Evolutionary conservation across 1,140 invertebrate species (phyloP), one percentile per base, ranked within the genome.

Genomic region (Pteromalus puparum): DNA sequence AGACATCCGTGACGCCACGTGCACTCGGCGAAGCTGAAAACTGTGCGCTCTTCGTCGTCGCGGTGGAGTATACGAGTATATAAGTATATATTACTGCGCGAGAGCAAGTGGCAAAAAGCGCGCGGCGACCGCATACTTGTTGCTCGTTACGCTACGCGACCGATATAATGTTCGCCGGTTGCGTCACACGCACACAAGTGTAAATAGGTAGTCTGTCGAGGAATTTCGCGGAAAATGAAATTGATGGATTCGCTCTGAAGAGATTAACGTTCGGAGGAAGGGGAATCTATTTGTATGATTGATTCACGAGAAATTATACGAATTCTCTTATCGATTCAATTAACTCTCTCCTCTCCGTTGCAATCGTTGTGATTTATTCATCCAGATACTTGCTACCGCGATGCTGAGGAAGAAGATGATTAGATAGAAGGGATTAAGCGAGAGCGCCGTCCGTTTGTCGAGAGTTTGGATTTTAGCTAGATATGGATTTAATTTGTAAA

Each of bases 291-390:
- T n/a, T 7, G 13, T 30, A 21, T n/a, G 73, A 46, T 53, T 26
- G 38, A 26, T 76, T 26, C 21, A 21, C 28, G 65, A 30, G 21
- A 80, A 81, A 81, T 81, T 72, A 30, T 46, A 26, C 30, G 38
- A 24, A 46, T 26, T 80, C 34, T 67, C 34, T 72, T 81, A 81
- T 81, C 42, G 67, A 48, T 81, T 73, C 79, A 81, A 81, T 81
- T 81, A 81, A 42, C 30, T 68, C 30, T 67, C 34, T 7, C 78
- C 48, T 34, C 38, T 15, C 21, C 7, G 10, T 7, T 28, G 68
- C 68, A 30, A 12, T 18, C 48, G 75, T 38, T 21, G 13, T 79
- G 77, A 79, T 79, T 79, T 79, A 79, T 79, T 68, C 48, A 26
- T 42, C 65, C 34, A 38, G 65, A 42, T 28, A 15, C 42, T 53